These are phyloP conservation scores for Leptocoma aspasia DNA, from an alignment of 2,113 vertebrate species.

Conservation along the genomic window DNA sequence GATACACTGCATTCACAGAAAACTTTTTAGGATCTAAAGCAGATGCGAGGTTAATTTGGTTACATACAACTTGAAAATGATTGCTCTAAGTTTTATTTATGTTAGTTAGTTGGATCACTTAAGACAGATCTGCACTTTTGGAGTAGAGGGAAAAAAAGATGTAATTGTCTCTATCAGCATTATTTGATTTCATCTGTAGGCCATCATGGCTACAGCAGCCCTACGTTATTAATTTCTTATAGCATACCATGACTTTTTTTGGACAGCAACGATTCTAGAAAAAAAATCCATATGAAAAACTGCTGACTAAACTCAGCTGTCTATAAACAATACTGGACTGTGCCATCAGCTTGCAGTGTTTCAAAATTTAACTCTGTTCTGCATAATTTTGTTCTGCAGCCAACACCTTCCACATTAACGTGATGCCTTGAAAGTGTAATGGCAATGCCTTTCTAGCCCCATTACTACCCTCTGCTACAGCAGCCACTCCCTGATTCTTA, in stretches of 20 bases:
- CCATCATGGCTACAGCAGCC: background rate
- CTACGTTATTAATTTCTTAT: background rate
- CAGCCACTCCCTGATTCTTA: background rate
- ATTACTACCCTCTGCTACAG: constrained; percentile 71
- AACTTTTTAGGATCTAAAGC: background rate
- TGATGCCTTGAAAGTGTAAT: background rate
- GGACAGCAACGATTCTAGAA: background rate
- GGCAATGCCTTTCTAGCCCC: background rate
- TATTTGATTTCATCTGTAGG: background rate
- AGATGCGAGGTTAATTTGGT: background rate
- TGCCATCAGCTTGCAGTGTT: background rate
- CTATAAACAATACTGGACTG: background rate
- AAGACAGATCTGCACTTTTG: background rate
- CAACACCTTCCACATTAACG: background rate
- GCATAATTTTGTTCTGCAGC: background rate
- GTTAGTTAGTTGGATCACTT: background rate
- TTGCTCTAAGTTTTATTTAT: background rate
- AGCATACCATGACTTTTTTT: background rate
- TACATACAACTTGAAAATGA: background rate
- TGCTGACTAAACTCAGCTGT: background rate
- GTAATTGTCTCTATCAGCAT: background rate
- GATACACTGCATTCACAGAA: background rate
- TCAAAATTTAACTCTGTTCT: background rate
- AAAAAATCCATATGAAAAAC: background rate
- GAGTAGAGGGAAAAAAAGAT: background rate